phyloP scores from a whole-genome alignment of 2,113 vertebrate genomes.

The Caloenas nicobarica region DNA sequence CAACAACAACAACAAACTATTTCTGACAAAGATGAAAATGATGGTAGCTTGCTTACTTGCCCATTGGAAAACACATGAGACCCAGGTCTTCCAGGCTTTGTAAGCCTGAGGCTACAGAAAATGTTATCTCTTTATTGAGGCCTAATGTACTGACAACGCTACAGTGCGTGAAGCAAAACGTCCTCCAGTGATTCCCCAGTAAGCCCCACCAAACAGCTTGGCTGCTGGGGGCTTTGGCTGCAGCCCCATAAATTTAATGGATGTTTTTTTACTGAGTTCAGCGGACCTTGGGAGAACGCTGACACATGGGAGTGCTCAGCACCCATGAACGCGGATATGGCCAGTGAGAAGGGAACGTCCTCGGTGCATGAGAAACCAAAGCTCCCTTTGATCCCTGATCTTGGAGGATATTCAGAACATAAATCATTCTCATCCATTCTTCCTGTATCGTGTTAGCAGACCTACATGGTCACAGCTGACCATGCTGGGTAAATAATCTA shows the following conservation, averaged over 20 bases:
- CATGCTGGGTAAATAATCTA: constrained; percentile 62
- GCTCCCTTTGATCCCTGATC: not conserved
- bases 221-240: not conserved
- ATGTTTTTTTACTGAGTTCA: not conserved
- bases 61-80: not conserved
- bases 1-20: not conserved
- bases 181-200: not conserved
- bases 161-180: not conserved
- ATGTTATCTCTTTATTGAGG: not conserved
- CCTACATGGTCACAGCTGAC: constrained; percentile 52
- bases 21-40: not conserved
- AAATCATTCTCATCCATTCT: constrained; percentile 19
- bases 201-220: not conserved
- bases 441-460: not conserved
- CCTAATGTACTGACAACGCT: not conserved
- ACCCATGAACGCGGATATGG: fast-evolving
- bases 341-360: not conserved
- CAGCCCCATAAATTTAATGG: not conserved
- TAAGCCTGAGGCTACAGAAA: not conserved
- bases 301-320: not conserved
- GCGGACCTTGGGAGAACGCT: not conserved
- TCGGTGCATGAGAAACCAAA: not conserved
- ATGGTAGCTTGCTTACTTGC: not conserved
- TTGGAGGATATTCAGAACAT: not conserved
- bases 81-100: not conserved